Evolutionary conservation across 2,888 invertebrate species (phyloP).

Genomic region (Dichetophora obliterata): DNA sequence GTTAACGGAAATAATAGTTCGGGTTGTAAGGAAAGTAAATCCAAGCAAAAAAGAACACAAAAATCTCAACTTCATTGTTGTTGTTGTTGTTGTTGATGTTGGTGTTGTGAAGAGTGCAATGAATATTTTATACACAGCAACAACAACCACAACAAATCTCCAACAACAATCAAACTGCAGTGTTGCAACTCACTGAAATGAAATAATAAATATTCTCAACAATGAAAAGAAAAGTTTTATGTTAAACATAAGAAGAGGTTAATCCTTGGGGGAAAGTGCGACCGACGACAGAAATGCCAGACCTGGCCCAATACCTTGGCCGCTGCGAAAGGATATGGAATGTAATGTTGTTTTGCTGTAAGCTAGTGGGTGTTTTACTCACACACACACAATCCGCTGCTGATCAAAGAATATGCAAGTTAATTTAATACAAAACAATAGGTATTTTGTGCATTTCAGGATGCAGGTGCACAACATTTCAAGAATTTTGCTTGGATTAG

Average conservation of each 20-base stretch:
- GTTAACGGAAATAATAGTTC: not conserved
- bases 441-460: not conserved
- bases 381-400: not conserved
- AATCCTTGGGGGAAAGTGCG: slow-evolving; percentile 39
- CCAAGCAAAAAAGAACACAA: not conserved
- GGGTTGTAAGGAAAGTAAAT: too few species aligned
- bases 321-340: not conserved
- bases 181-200: slow-evolving; percentile 25
- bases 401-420: too few species aligned
- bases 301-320: not conserved
- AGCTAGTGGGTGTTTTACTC: slow-evolving; percentile 22
- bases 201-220: slow-evolving; percentile 33
- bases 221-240: slow-evolving; percentile 42
- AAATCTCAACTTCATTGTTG: not conserved
- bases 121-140: not conserved
- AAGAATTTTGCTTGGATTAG: not conserved
- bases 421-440: not conserved
- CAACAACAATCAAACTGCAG: not conserved
- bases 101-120: not conserved
- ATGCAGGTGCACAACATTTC: not conserved
- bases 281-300: slow-evolving; percentile 6
- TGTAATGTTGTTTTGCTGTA: slow-evolving; percentile 47
- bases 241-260: slow-evolving; percentile 43
- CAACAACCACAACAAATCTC: slow-evolving; percentile 1
- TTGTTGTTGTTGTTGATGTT: not conserved